Conservation (phyloP, 2,113 vertebrate species). For the Grallaria varia region DNA sequence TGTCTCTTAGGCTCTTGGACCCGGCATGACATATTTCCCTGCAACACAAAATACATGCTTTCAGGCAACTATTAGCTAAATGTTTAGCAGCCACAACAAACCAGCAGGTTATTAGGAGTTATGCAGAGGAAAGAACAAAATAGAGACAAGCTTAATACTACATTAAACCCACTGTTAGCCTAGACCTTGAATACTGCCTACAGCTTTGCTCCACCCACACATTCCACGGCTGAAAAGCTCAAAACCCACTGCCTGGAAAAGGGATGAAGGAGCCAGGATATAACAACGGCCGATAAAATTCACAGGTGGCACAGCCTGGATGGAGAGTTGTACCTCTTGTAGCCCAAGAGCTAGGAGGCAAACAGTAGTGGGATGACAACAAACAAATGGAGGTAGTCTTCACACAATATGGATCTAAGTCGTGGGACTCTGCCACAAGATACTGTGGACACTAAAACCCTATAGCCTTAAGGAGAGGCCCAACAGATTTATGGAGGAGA, state of each 20-base stretch:
- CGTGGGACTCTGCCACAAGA: not conserved
- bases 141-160: not conserved
- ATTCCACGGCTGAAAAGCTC: fast-evolving
- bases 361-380: fast-evolving
- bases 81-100: not conserved
- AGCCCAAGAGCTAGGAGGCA: not conserved
- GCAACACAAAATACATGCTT: not conserved
- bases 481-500: not conserved
- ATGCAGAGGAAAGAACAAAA: not conserved
- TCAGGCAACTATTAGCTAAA: not conserved
- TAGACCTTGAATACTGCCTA: not conserved
- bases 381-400: not conserved
- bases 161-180: not conserved
- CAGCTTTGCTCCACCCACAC: not conserved
- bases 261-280: not conserved
- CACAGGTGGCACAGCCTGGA: not conserved
- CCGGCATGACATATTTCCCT: fast-evolving
- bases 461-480: not conserved
- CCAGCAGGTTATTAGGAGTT: not conserved
- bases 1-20: not conserved
- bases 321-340: not conserved
- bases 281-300: not conserved
- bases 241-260: not conserved
- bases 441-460: not conserved
- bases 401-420: not conserved